Conservation (phyloP, 2,888 invertebrate species). For the Microdon myrmicae region DNA sequence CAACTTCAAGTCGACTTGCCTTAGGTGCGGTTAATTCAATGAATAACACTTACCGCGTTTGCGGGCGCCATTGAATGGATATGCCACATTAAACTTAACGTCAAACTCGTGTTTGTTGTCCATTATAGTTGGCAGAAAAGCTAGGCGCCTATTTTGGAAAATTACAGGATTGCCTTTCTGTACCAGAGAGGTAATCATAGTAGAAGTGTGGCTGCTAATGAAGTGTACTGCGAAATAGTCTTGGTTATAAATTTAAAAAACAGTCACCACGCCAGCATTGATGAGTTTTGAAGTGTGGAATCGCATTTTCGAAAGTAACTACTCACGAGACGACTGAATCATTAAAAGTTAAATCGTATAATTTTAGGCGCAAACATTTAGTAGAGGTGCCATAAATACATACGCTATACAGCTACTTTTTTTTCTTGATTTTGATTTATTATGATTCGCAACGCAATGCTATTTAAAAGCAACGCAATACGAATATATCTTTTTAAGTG, state of each 20-base stretch:
- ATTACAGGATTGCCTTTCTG: slow-evolving; percentile 19
- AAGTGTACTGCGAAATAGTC: slow-evolving; percentile 27
- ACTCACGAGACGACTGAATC: neutral
- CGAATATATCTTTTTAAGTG: too few species aligned
- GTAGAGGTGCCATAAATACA: too few species aligned
- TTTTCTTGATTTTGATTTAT: too few species aligned
- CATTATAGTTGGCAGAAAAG: too few species aligned
- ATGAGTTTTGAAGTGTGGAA: slow-evolving; percentile 46
- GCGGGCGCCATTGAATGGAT: slow-evolving; percentile 37
- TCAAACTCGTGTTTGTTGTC: too few species aligned
- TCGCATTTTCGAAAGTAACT: slow-evolving; percentile 43
- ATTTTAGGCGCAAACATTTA: slow-evolving; percentile 13
- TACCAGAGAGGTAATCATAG: slow-evolving; percentile 38
- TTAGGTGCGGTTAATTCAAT: slow-evolving; percentile 5
- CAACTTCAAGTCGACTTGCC: too few species aligned
- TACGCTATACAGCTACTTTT: too few species aligned
- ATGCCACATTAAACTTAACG: slow-evolving; percentile 31
- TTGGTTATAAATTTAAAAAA: slow-evolving; percentile 12
- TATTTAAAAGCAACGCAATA: too few species aligned
- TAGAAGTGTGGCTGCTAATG: slow-evolving; percentile 20
- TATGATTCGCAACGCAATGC: too few species aligned
- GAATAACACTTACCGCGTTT: neutral
- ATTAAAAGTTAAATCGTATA: slow-evolving; percentile 7
- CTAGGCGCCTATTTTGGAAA: slow-evolving; percentile 33
- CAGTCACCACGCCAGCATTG: too few species aligned